A percentile compares a stretch with the other conserved stretches of the same genome.
Conservation (phyloP, 37 sponge, comb jelly and placozoan genomes). For the Halisarca cf. caerulea region DNA sequence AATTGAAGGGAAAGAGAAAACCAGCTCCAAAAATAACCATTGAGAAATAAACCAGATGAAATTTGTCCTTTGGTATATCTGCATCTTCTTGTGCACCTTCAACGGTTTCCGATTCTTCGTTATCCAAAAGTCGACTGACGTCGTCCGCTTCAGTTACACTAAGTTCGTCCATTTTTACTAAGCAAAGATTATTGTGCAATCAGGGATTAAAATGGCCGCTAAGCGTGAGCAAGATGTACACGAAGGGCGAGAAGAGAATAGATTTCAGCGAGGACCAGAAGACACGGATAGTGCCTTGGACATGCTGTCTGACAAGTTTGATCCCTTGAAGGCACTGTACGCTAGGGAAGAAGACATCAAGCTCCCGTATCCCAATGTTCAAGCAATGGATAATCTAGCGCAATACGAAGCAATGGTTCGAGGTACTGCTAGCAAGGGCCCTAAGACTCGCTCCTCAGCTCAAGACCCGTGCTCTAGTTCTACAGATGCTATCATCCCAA, state of each 20-base stretch:
- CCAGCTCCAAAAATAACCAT: constrained; percentile 77
- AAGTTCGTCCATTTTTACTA: neutral
- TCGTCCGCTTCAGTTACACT: neutral
- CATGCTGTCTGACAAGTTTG: neutral
- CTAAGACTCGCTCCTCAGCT: neutral
- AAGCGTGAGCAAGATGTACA: no score
- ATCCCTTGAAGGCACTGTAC: constrained; percentile 3
- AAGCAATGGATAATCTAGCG: constrained; percentile 2
- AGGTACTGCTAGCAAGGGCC: neutral
- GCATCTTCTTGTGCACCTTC: neutral
- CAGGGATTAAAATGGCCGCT: no score
- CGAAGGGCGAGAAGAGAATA: no score
- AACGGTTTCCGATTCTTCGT: neutral
- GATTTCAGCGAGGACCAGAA: neutral
- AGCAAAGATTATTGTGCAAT: no score
- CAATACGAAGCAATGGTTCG: neutral
- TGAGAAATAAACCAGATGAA: constrained; percentile 57
- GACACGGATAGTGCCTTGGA: neutral
- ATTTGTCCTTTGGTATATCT: constrained; percentile 51
- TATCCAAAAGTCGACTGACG: neutral
- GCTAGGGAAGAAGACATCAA: neutral
- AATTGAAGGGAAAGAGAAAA: constrained; percentile 81
- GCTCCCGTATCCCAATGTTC: neutral
- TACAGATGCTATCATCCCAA: neutral
- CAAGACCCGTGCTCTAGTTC: neutral